These are phyloP conservation scores for Listrodromus nycthemerus DNA, from an alignment of 2,888 invertebrate species.

Conservation along the genomic window DNA sequence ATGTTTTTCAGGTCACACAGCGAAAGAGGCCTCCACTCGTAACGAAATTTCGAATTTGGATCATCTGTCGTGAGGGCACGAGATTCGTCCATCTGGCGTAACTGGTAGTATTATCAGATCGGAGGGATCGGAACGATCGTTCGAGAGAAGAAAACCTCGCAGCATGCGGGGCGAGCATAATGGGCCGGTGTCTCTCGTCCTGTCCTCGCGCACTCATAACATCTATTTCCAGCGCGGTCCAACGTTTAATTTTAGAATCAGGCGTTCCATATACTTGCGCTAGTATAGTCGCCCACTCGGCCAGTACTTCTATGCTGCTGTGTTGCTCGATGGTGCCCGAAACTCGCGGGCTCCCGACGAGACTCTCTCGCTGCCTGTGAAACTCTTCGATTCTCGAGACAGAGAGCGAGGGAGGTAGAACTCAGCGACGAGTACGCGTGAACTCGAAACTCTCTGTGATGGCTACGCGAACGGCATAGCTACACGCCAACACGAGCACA, in stretches of 20 bases:
- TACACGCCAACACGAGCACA: neutral
- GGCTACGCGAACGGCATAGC: constrained; percentile 20
- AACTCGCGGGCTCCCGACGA: constrained; percentile 11
- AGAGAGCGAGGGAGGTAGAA: neutral
- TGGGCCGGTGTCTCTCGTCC: constrained; percentile 82
- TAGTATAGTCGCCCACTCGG: constrained; percentile 77
- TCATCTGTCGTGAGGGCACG: neutral
- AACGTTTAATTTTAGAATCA: constrained; percentile 83
- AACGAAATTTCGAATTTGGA: neutral
- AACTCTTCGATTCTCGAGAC: constrained; percentile 25
- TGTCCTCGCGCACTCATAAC: constrained; percentile 85
- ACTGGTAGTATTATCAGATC: constrained; percentile 20
- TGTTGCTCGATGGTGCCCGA: constrained; percentile 33
- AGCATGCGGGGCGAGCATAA: constrained; percentile 73
- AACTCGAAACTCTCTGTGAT: constrained; percentile 19
- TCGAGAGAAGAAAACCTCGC: constrained; percentile 39
- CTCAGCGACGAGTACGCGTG: neutral
- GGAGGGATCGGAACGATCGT: constrained; percentile 10
- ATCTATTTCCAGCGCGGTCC: constrained; percentile 84
- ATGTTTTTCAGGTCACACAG: constrained; percentile 7
- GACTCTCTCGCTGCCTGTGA: constrained; percentile 1
- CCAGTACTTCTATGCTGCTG: constrained; percentile 43
- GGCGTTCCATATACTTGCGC: constrained; percentile 83
- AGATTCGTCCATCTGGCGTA: neutral
- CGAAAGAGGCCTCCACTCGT: neutral